phyloP scores from a whole-genome alignment of 2,797 vertebrate species.

The Remorina albescens region DNA sequence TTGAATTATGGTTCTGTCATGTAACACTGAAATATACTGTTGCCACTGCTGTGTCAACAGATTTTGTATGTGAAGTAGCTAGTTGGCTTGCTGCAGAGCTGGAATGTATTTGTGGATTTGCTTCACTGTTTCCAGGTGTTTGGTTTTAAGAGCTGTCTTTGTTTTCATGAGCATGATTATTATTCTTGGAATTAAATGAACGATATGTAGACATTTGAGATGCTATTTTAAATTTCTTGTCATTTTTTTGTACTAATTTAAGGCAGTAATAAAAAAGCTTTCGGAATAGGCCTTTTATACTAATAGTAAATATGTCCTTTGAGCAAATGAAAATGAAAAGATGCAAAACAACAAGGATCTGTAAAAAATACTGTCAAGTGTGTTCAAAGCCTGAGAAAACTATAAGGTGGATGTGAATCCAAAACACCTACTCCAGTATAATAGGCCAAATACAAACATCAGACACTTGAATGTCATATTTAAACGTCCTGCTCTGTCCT shows the following conservation, averaged over 20 bases:
- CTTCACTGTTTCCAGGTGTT: too few species aligned
- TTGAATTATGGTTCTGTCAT: not conserved
- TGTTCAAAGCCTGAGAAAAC: too few species aligned
- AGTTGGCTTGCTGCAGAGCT: not conserved
- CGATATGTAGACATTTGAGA: not conserved
- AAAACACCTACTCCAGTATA: not conserved
- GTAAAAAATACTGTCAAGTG: not conserved
- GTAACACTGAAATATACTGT: not conserved
- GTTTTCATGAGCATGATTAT: not conserved
- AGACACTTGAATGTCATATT: not conserved
- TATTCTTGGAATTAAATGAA: not conserved
- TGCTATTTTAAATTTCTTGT: not conserved
- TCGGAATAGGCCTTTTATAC: not conserved
- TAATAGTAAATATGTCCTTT: not conserved
- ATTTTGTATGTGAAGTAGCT: not conserved
- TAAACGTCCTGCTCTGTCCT: slow-evolving; percentile 19
- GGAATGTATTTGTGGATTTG: not conserved
- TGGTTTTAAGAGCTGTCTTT: not conserved
- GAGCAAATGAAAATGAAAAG: not conserved
- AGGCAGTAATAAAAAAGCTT: not conserved
- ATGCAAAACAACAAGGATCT: not conserved
- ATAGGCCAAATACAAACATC: not conserved
- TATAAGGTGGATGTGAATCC: too few species aligned
- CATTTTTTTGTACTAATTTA: not conserved
- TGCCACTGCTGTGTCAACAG: too few species aligned